These are phyloP conservation scores for Pheosia tremula DNA, from an alignment of 2,888 invertebrate genomes.

Conservation along the genomic window DNA sequence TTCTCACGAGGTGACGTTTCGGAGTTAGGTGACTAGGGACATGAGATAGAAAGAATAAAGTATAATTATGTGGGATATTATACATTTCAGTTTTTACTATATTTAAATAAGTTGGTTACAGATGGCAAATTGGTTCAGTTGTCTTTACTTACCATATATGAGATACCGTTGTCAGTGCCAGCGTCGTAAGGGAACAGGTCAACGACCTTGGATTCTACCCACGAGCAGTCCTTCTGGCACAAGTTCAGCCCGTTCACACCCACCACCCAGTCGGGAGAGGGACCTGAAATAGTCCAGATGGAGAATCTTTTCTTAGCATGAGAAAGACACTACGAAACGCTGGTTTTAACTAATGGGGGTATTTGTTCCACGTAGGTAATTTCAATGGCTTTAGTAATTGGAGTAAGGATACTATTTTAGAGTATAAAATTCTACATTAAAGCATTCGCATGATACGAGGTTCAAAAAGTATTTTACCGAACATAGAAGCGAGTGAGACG, in stretches of 20 bases:
- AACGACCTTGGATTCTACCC: slow-evolving; percentile 92
- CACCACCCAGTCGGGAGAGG: slow-evolving; percentile 99
- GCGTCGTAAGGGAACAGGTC: slow-evolving; percentile 98
- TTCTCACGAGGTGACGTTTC: slow-evolving; percentile 92
- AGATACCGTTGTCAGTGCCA: slow-evolving; percentile 96
- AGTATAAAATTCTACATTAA: too few relatives aligned
- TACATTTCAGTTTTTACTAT: neutral
- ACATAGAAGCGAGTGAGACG: slow-evolving; percentile 94
- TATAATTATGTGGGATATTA: too few relatives aligned
- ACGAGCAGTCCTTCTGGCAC: slow-evolving; percentile 94
- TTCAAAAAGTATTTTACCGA: slow-evolving; percentile 78
- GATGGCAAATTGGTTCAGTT: too few relatives aligned
- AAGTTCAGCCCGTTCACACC: slow-evolving; percentile 95
- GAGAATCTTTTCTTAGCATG: too few relatives aligned
- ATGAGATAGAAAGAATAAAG: neutral
- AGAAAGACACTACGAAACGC: too few relatives aligned
- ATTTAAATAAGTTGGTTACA: too few relatives aligned
- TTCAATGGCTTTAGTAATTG: too few relatives aligned
- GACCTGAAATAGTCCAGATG: slow-evolving; percentile 82
- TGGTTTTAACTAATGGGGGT: too few relatives aligned
- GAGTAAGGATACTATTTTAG: too few relatives aligned
- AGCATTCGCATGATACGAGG: too few relatives aligned
- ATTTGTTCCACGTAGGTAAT: too few relatives aligned
- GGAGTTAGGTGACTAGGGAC: slow-evolving; percentile 88
- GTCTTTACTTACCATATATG: slow-evolving; percentile 90